Percentiles rank a stretch among this genome's conserved stretches.
These are phyloP conservation scores for Prietella phreatophila DNA, from an alignment of 2,113 vertebrate genomes.

Conservation along the genomic window DNA sequence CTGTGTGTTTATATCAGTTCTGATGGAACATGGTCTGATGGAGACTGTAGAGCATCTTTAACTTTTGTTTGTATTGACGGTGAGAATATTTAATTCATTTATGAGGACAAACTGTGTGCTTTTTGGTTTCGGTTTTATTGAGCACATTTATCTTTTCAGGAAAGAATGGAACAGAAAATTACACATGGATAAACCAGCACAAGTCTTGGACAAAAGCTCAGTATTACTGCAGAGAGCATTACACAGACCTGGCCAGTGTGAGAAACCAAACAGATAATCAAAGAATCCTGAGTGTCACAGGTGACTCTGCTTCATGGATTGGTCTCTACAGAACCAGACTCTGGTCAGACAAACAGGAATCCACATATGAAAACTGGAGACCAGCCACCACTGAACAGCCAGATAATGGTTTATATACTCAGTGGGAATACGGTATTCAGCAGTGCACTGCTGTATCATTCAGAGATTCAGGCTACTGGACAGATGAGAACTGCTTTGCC, in stretches of 20 bases:
- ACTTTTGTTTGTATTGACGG: slow-evolving; percentile 31
- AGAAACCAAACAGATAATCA: slow-evolving; percentile 31
- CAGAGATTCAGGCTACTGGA: slow-evolving; percentile 20
- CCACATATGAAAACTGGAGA: slow-evolving; percentile 32
- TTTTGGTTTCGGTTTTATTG: neutral
- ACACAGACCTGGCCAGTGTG: slow-evolving; percentile 30
- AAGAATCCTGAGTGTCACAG: neutral
- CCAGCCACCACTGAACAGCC: neutral
- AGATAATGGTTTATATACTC: neutral
- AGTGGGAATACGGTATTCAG: neutral
- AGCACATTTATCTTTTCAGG: neutral
- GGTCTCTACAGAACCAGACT: slow-evolving; percentile 35
- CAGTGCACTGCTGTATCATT: slow-evolving; percentile 32
- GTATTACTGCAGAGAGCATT: slow-evolving; percentile 32
- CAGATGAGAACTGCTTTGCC: slow-evolving; percentile 32
- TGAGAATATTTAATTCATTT: neutral
- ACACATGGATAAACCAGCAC: neutral
- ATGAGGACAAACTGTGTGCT: neutral
- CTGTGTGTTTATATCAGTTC: slow-evolving; percentile 9
- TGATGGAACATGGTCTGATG: slow-evolving; percentile 31
- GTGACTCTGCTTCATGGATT: slow-evolving; percentile 1
- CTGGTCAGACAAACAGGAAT: slow-evolving; percentile 21
- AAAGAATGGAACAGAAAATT: neutral
- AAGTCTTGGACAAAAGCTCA: slow-evolving; percentile 30
- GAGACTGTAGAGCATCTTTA: neutral